These are phyloP conservation scores for Phodopus roborovskii DNA, from an alignment of 2,113 vertebrate genomes.

Conservation along the genomic window DNA sequence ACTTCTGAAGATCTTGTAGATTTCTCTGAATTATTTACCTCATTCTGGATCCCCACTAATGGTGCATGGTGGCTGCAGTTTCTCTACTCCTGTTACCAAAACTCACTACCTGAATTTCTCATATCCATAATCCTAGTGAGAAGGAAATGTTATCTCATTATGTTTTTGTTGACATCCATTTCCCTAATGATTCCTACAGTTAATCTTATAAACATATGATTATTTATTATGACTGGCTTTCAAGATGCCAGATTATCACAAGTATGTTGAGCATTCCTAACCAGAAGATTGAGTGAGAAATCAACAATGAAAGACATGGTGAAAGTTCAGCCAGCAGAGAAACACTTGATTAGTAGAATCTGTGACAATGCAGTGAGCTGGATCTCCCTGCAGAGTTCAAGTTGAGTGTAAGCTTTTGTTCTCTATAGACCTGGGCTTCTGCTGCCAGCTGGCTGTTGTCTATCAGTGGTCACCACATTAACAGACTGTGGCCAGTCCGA, in stretches of 20 bases:
- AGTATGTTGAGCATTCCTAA: not conserved
- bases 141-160: not conserved
- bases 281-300: not conserved
- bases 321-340: not conserved
- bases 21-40: not conserved
- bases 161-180: not conserved
- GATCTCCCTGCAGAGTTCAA: not conserved
- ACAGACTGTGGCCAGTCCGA: not conserved
- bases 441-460: constrained; percentile 55
- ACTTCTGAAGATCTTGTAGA: not conserved
- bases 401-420: not conserved
- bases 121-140: not conserved
- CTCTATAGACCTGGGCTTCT: not conserved
- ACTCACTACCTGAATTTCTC: not conserved
- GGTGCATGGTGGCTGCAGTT: not conserved
- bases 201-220: not conserved
- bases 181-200: not conserved
- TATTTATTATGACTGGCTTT: not conserved
- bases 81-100: not conserved
- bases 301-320: not conserved
- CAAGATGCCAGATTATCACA: not conserved
- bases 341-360: not conserved
- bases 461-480: constrained; percentile 56
- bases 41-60: not conserved
- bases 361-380: not conserved